Evolutionary conservation across 2,113 vertebrate genomes (phyloP).

Genomic region (Fukomys damarensis): DNA sequence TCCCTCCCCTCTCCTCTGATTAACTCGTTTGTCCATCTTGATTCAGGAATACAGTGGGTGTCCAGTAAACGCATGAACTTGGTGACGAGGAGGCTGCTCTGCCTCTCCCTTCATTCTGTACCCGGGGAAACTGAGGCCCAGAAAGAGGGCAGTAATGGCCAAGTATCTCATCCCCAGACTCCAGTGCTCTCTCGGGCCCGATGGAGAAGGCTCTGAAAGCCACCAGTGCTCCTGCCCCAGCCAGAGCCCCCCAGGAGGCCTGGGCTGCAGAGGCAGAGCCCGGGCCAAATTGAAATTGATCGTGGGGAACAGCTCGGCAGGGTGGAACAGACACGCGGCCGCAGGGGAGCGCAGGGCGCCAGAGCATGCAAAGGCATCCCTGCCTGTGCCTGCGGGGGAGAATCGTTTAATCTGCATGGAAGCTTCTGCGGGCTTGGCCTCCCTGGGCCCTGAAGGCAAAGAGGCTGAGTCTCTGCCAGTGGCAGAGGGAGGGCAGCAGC

Average conservation of each 20-base stretch:
- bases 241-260: neutral
- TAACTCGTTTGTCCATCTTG: neutral
- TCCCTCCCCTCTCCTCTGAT: neutral
- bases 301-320: conserved; percentile 73
- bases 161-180: fast-evolving
- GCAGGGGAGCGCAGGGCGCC: conserved; percentile 29
- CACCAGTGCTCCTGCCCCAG: neutral
- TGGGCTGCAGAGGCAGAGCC: conserved; percentile 44
- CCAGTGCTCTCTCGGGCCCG: neutral
- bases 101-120: neutral
- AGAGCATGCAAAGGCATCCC: neutral
- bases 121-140: neutral
- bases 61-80: neutral
- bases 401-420: neutral
- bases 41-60: fast-evolving
- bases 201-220: neutral
- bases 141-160: neutral
- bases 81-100: neutral
- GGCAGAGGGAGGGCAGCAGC: neutral
- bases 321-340: conserved; percentile 71
- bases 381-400: neutral
- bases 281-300: conserved; percentile 76
- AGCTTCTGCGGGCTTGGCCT: neutral
- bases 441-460: neutral
- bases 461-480: neutral